These are phyloP conservation scores for Himalopsyche phryganea DNA, from an alignment of 1,140 invertebrate genomes.

Conservation along the genomic window DNA sequence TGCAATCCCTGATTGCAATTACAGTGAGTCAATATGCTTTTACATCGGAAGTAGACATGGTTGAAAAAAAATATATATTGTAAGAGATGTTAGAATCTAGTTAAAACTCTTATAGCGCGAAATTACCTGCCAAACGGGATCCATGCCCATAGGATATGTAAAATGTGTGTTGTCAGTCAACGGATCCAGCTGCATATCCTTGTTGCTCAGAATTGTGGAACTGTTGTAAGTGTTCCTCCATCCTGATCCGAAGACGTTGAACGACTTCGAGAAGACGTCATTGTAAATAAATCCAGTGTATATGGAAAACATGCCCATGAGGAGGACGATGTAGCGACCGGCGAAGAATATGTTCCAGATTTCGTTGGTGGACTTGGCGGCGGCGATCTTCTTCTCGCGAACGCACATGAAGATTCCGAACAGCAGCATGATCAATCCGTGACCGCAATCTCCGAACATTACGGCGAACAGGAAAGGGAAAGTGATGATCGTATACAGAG, in stretches of 20 bases:
- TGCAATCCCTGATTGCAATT: too few relatives aligned
- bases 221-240: conserved; percentile 67
- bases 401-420: conserved; percentile 76
- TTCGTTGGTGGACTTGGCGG: conserved; percentile 69
- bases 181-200: conserved; percentile 65
- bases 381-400: conserved; percentile 65
- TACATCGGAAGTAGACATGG: too few relatives aligned
- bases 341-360: conserved; percentile 98
- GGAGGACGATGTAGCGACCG: conserved; percentile 93
- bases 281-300: conserved; percentile 99
- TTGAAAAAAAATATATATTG: too few relatives aligned
- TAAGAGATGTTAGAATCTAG: too few relatives aligned
- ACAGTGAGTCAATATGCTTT: too few relatives aligned
- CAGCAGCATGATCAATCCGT: conserved; percentile 75
- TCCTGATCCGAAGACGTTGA: conserved; percentile 89
- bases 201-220: conserved; percentile 46
- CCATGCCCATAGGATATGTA: conserved; percentile 81
- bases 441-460: conserved; percentile 97
- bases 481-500: conserved; percentile 91
- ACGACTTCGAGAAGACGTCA: conserved; percentile 93
- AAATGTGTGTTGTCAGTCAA: conserved; percentile 51
- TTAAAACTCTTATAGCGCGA: too few relatives aligned
- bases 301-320: conserved; percentile 97
- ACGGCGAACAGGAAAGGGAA: conserved; percentile 98
- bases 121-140: conserved; percentile 83